Base-by-base conservation (phyloP, 1,140 invertebrate genomes). In the Sycophaga agraensis region DNA sequence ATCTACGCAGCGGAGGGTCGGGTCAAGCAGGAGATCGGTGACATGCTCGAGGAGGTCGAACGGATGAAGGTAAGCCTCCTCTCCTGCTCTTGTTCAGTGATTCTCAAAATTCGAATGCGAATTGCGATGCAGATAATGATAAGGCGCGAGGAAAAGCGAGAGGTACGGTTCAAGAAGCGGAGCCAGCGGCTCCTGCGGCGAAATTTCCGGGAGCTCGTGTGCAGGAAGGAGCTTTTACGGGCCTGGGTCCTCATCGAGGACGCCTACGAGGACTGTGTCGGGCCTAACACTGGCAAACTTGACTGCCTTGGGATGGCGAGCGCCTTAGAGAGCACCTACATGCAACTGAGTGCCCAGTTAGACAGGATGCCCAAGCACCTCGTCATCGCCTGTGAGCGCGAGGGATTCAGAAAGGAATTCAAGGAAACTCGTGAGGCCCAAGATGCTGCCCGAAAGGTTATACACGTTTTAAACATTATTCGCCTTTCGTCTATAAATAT, bases 171-270 rank as follows among this genome's bases (percentile, higher is more conserved):
- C 17, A 75, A 85, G 63, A 60, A 75, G 22, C 73, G 82, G 26
- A 78, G 81, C 16, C 72, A 75, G 42, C 65, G 72, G 46, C 68
- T 84, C 24, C 71, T 85, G 8, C 72, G 79, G 16, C 75, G 77
- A 4, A 65, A 79, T 45, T 84, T 85, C 40, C 73, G 77, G 16
- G 70, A 73, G 11, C 65, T 84, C 24, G 76, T 88, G 2, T 82
- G 84, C 26, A 85, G 85, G 54, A 82, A 84, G 14, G 76, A 80
- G 9, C 82, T 84, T 9, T 70, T 88, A 7, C 82, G 83, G 63
- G 67, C 88, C 46, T 80, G 83, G 67, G 83, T 87, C 46, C 86
- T 84, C 67, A 78, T 88, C 19, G 85, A 88, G 68, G 86, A 86
- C 54, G 82, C 87, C 11, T 89, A 87, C 68, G 85, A 88, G 69